Conservation (phyloP, 2,888 invertebrate species). For the Sarcophaga caerulescens region DNA sequence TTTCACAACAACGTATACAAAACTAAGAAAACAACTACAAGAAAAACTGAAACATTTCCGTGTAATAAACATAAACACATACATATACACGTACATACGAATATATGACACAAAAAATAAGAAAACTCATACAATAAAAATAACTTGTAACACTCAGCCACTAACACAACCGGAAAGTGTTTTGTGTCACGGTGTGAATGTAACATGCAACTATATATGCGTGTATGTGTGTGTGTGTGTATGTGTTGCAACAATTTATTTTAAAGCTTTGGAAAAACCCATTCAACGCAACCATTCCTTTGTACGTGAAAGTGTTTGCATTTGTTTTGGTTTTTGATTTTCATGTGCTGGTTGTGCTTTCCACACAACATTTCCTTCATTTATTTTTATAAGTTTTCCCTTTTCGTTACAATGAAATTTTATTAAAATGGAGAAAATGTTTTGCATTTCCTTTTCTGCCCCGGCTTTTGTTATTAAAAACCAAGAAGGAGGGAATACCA, state of each 20-base stretch:
- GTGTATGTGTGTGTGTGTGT: not conserved
- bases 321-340: not conserved
- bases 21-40: not conserved
- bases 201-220: not conserved
- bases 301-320: too few relatives aligned
- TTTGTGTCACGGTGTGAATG: not conserved
- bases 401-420: not conserved
- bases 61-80: not conserved
- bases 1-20: too few relatives aligned
- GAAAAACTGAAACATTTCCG: not conserved
- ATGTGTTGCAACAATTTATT: not conserved
- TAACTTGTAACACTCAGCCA: not conserved
- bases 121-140: not conserved
- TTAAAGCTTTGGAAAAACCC: not conserved
- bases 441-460: too few relatives aligned
- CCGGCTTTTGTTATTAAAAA: too few relatives aligned
- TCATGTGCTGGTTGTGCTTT: not conserved
- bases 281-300: not conserved
- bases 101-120: not conserved
- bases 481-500: too few relatives aligned
- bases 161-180: not conserved
- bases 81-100: not conserved
- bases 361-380: not conserved
- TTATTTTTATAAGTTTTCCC: not conserved
- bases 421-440: too few relatives aligned